Base-by-base conservation (phyloP, 2,888 invertebrate species). In the Agriopis leucophaearia region DNA sequence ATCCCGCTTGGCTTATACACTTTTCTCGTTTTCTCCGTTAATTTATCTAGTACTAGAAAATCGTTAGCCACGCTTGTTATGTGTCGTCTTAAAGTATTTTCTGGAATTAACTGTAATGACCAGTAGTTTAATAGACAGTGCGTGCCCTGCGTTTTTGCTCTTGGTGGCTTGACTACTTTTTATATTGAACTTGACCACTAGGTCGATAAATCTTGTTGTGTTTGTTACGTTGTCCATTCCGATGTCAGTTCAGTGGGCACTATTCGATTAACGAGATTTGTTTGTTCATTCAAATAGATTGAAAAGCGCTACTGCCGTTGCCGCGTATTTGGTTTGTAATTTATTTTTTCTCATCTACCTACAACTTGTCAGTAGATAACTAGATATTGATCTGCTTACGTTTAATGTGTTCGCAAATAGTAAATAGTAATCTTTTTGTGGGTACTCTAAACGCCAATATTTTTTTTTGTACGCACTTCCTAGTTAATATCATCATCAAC, bases 11-110 rank as follows among this genome's bases (percentile, higher is more conserved):
- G 74, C 75, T 75, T 74, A 72, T 70, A 70, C 69, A 56, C 79
- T 81, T 91, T 89, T 90, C 89, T 88, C 86, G 86, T 86, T 91
- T 89, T 73, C 74, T 73, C 72, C 42, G 45, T 57, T 64, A 60
- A 64, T 64, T 61, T 69, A 65, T 52, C 56, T 50, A 57, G 54
- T 74, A 68, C 65, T 52, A 69, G 70, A 65, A 69, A 71, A 72
- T 66, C 48, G 57, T 69, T 72, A 65, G 70, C 66, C 63, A 70
- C 69, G 77, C 77, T 81, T 80, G 80, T 83, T 82, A 80, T 76
- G 77, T 82, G 78, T 77, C 79, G 75, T 78, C 75, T 82, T 79
- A 69, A 56, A 44, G 69, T 75, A 74, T 70, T 75, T 73, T 71
- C 73, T 71, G 70, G 76, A 75, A 76, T 78, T 80, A 79, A 76